phyloP scores from a whole-genome alignment of 2,797 vertebrate species.

The Zalophus californianus region DNA sequence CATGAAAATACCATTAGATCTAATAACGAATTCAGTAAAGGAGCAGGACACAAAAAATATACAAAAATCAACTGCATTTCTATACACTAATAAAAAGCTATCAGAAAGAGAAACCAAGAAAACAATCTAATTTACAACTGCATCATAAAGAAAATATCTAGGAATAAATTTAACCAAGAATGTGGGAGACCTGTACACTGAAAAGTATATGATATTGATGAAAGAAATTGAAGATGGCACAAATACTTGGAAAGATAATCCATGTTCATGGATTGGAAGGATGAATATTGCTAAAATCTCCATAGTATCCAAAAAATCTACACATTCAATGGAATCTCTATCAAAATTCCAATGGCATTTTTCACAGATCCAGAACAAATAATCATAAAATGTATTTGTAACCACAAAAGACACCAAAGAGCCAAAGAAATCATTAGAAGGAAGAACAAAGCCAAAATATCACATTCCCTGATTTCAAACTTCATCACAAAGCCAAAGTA shows the following conservation, averaged over 20 bases:
- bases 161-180: not conserved
- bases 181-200: not conserved
- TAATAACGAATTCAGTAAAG: not conserved
- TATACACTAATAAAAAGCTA: not conserved
- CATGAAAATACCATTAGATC: not conserved
- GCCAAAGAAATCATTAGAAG: not conserved
- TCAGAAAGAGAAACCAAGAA: not conserved
- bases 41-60: not conserved
- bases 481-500: not conserved
- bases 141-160: not conserved
- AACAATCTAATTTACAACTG: not conserved
- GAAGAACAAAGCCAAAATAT: not conserved
- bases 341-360: not conserved
- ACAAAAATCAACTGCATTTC: not conserved
- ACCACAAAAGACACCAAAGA: not conserved
- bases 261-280: not conserved
- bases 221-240: not conserved
- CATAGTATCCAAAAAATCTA: not conserved
- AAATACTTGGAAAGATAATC: not conserved
- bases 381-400: not conserved
- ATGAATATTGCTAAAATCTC: not conserved
- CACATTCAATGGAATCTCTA: not conserved
- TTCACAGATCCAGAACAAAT: not conserved
- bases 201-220: not conserved
- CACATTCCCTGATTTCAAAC: not conserved